Evolutionary conservation across 2,888 invertebrate species (phyloP).

Genomic region (Drosophila yooni): DNA sequence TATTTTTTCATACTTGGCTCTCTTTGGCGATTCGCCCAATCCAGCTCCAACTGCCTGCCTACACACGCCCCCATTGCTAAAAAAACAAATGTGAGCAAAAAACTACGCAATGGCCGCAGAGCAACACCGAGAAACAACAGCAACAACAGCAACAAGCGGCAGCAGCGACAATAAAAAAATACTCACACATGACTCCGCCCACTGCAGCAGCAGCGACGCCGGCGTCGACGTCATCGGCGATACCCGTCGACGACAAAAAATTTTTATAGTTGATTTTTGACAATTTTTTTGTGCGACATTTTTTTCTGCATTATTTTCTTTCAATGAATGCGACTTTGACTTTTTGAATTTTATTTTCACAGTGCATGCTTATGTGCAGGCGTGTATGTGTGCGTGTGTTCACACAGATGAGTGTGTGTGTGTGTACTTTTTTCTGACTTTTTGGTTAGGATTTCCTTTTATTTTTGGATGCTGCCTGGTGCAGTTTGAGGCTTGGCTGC

Average conservation of each 20-base stretch:
- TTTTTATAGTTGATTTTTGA: conserved; percentile 75
- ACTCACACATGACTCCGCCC: conserved; percentile 75
- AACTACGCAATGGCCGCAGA: conserved; percentile 76
- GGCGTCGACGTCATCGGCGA: conserved; percentile 38
- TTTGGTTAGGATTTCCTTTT: conserved; percentile 51
- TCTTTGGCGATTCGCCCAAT: conserved; percentile 46
- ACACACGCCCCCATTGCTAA: conserved; percentile 77
- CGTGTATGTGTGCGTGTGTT: conserved; percentile 6
- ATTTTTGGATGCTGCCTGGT: conserved; percentile 34
- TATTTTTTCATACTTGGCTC: conserved; percentile 15
- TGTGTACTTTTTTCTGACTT: conserved; percentile 40
- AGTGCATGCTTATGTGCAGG: conserved; percentile 31
- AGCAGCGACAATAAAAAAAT: conserved; percentile 46
- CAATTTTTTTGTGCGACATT: conserved; percentile 57
- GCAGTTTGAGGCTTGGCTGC: conserved; percentile 64
- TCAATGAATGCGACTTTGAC: conserved; percentile 46
- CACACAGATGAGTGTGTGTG: conserved; percentile 5
- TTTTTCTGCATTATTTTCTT: conserved; percentile 39
- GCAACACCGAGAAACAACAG: conserved; percentile 38
- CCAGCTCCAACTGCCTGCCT: conserved; percentile 62
- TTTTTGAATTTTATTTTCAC: conserved; percentile 70
- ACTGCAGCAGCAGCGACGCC: conserved; percentile 43
- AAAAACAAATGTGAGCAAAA: conserved; percentile 72
- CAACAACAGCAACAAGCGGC: conserved; percentile 22
- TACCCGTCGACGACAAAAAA: conserved; percentile 48